Conservation (phyloP, 1,140 invertebrate genomes). For the Leptestheria dahalacensis region DNA sequence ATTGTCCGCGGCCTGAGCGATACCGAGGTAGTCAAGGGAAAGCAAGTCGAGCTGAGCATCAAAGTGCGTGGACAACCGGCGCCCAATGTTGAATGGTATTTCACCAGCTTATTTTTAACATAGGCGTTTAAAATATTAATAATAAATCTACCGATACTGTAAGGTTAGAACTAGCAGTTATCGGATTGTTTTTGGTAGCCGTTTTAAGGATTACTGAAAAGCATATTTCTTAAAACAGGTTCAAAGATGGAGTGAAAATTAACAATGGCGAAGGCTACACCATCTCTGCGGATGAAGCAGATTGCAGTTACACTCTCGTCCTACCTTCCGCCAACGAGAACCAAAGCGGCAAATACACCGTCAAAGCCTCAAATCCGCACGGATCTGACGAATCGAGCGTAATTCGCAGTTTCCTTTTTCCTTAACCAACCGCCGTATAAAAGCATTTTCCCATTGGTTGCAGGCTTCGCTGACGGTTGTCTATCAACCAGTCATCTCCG, state of each 20-base stretch:
- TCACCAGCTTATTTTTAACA: neutral
- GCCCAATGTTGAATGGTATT: constrained; percentile 21
- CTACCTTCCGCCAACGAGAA: constrained; percentile 23
- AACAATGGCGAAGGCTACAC: constrained; percentile 16
- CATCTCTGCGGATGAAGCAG: constrained; percentile 9
- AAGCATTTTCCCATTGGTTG: neutral
- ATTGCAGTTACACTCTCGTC: constrained; percentile 39
- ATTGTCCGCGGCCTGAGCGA: constrained; percentile 49
- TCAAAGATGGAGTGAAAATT: constrained; percentile 24
- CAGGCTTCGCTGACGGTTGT: constrained; percentile 54
- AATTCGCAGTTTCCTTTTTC: constrained; percentile 4
- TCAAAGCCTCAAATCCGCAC: constrained; percentile 36
- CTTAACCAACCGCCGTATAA: neutral
- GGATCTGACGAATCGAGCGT: constrained; percentile 29
- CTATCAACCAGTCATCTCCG: constrained; percentile 53
- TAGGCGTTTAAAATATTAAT: constrained; percentile 5
- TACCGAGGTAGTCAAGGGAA: constrained; percentile 48
- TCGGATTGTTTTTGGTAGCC: too few species aligned
- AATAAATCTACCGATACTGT: too few species aligned
- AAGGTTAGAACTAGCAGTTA: too few species aligned
- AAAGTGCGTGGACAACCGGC: constrained; percentile 60
- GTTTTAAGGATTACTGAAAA: too few species aligned
- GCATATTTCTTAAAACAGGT: constrained; percentile 27
- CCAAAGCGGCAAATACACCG: constrained; percentile 37
- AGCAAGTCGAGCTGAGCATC: constrained; percentile 52